phyloP scores from a whole-genome alignment of 2,113 vertebrate genomes.

The Ictalurus furcatus region DNA sequence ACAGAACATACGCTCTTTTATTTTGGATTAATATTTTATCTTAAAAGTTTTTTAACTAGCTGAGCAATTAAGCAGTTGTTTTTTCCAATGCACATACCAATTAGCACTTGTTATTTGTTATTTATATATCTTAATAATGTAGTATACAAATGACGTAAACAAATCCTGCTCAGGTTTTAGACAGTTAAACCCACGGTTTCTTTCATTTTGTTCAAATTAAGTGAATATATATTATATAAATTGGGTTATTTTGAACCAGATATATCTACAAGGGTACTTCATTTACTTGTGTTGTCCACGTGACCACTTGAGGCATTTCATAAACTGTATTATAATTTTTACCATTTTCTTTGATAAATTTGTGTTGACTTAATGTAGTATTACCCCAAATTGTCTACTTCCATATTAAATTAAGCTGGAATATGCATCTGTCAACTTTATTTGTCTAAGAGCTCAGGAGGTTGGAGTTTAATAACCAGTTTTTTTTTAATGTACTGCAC shows the following conservation, averaged over 20 bases:
- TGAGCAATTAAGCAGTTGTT: neutral
- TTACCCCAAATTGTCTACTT: conserved; percentile 9
- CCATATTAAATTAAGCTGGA: conserved; percentile 22
- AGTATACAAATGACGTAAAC: neutral
- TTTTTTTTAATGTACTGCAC: neutral
- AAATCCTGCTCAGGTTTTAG: neutral
- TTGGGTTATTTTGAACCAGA: neutral
- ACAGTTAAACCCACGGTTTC: neutral
- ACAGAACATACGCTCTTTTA: neutral
- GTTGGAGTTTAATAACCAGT: conserved; percentile 25
- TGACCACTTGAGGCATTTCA: neutral
- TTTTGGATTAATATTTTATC: neutral
- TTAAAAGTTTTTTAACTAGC: neutral
- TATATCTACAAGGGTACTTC: neutral
- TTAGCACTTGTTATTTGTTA: neutral
- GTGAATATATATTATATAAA: neutral
- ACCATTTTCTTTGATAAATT: neutral
- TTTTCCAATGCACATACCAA: neutral
- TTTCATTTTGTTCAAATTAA: neutral
- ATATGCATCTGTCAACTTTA: conserved; percentile 26
- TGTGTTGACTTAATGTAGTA: neutral
- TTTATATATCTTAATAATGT: neutral
- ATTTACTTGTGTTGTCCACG: neutral
- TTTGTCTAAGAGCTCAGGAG: neutral
- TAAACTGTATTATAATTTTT: neutral